Evolutionary conservation across 2,888 invertebrate genomes (phyloP).

Genomic region (Chelonus formosanus): DNA sequence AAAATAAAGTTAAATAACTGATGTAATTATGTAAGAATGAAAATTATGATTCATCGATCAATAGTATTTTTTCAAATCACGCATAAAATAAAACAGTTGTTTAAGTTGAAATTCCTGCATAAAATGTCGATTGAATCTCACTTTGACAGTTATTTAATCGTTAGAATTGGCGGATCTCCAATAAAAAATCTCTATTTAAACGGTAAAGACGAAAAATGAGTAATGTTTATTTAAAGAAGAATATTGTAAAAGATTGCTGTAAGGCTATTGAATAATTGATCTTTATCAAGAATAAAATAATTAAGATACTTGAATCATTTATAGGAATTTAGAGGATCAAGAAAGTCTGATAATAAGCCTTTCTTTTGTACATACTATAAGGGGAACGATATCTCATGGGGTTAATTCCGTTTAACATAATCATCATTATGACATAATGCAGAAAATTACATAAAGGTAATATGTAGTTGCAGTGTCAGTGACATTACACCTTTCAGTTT

Average conservation of each 20-base stretch:
- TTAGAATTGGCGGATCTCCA: constrained; percentile 44
- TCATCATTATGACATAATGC: constrained; percentile 32
- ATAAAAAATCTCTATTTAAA: constrained; percentile 30
- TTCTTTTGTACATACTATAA: constrained; percentile 1
- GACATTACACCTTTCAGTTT: constrained; percentile 24
- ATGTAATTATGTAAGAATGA: neutral
- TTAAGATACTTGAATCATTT: no score
- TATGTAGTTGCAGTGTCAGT: constrained; percentile 25
- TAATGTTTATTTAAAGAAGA: no score
- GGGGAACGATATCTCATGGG: constrained; percentile 6
- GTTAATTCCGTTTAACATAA: constrained; percentile 24
- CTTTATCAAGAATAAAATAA: no score
- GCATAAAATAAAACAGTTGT: neutral
- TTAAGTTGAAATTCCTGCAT: constrained; percentile 34
- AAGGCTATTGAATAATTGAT: no score
- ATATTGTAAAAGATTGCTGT: no score
- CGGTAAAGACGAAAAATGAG: neutral
- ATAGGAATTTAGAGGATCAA: no score
- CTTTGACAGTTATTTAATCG: constrained; percentile 38
- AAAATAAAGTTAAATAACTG: no score
- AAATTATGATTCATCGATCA: neutral
- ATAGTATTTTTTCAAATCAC: constrained; percentile 24
- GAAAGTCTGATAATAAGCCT: neutral
- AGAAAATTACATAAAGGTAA: constrained; percentile 30
- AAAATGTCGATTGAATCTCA: constrained; percentile 21